Base-by-base conservation (phyloP, 1,140 invertebrate genomes). In the Aporrectodea caliginosa region DNA sequence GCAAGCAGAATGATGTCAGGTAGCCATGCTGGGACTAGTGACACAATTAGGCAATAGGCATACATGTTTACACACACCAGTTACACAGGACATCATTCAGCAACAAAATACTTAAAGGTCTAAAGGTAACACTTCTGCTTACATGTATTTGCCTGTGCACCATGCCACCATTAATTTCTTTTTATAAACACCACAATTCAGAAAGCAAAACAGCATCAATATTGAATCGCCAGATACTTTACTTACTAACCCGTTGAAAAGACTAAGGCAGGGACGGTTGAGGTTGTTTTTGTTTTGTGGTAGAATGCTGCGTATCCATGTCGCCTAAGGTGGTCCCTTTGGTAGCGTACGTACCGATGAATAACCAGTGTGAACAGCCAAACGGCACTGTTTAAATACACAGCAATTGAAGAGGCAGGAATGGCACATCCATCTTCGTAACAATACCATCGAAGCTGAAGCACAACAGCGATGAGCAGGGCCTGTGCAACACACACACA, bases 351-450 rank as follows among this genome's bases (percentile, higher is more conserved):
- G 1, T 33, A 34, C 22, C 31, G 34, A 0, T 31, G 31, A 14
- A 74, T 74, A 31, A 74, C 73, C 32, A 74, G n/a, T n/a, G 73
- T 74, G 73, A 31, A 14, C 22, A 74, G 34, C 73, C 73, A 74
- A 31, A 74, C 34, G 73, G 73, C 73, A 16, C 12, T 33, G 31
- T 74, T 74, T 31, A 34, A 74, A 30, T 74, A 74, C 2, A 74
- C 32, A 1, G 34, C 73, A 1, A 74, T 33, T n/a, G 73, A 74
- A 31, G 34, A 74, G 16, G 73, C 31, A 14, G 27, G 34, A 14
- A 32, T n/a, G 73, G 29, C 73, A 33, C 73, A 74, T n/a, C 34
- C 1, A n/a, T 31, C n/a, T n/a, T 74, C 34, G 6, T 27, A 1
- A 34, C 73, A 74, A 31, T 74, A 74, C 73, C 73, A 74, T 6